phyloP scores from a whole-genome alignment of 2,888 invertebrate species.

The Pheosia gnoma region DNA sequence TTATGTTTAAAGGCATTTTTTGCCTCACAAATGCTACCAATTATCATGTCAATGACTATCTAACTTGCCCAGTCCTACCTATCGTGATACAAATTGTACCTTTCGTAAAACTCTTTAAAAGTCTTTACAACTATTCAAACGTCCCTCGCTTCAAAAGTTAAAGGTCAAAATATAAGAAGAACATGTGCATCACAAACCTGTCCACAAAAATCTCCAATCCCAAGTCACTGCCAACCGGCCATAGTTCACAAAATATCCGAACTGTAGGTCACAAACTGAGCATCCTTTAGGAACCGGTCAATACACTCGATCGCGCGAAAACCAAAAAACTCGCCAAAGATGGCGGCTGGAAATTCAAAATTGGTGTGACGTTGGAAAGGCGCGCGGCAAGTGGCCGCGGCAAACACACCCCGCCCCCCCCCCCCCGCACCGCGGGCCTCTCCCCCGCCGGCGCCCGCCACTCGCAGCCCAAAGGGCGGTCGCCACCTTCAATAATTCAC shows the following conservation, averaged over 20 bases:
- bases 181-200: conserved; percentile 1
- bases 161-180: not conserved
- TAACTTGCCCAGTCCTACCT: no score
- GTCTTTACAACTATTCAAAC: no score
- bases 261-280: conserved; percentile 51
- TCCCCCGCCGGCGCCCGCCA: conserved; percentile 41
- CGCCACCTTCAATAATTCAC: conserved; percentile 75
- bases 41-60: no score
- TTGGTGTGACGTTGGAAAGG: conserved; percentile 75
- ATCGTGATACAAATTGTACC: no score
- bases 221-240: conserved; percentile 17
- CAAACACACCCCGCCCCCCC: conserved; percentile 38
- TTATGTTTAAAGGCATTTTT: no score
- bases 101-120: no score
- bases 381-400: conserved; percentile 58
- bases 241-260: conserved; percentile 14
- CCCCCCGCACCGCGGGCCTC: conserved; percentile 23
- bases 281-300: conserved; percentile 51
- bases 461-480: conserved; percentile 76
- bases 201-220: conserved; percentile 1
- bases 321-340: conserved; percentile 52
- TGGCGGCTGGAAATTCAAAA: conserved; percentile 58
- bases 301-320: conserved; percentile 50
- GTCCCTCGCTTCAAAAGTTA: no score
- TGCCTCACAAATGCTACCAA: no score